phyloP scores from a whole-genome alignment of 1,140 invertebrate species.

The Acromyrmex heyeri region DNA sequence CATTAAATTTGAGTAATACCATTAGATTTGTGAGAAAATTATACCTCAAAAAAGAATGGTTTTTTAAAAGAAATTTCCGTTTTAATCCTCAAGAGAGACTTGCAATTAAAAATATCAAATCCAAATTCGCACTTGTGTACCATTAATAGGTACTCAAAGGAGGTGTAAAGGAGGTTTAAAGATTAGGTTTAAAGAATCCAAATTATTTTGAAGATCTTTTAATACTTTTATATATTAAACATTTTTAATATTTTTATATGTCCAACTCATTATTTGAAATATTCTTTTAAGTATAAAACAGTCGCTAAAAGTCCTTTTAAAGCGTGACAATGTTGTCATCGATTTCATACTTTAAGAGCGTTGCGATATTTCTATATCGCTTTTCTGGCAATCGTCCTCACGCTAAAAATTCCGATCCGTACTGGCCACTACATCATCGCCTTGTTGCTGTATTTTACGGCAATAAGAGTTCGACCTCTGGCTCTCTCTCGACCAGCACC shows the following conservation, averaged over 20 bases:
- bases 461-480: conserved; percentile 63
- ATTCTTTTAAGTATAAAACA: background rate
- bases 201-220: background rate
- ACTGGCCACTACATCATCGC: conserved; percentile 50
- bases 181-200: background rate
- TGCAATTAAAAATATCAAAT: no score
- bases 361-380: conserved; percentile 2
- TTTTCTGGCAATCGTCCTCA: conserved; percentile 40
- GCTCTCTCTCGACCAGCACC: conserved; percentile 27
- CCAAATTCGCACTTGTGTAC: no score
- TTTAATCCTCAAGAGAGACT: no score
- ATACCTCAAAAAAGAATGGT: no score
- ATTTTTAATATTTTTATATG: background rate
- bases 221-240: background rate
- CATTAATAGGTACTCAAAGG: no score
- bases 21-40: no score
- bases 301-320: background rate
- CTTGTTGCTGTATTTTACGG: conserved; percentile 51
- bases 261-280: background rate
- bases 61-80: no score
- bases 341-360: background rate
- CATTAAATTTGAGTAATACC: no score
- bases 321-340: background rate
- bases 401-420: conserved; percentile 28
- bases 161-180: no score